Conservation (phyloP, 2,113 vertebrate species). For the Melanotaenia duboulayi region DNA sequence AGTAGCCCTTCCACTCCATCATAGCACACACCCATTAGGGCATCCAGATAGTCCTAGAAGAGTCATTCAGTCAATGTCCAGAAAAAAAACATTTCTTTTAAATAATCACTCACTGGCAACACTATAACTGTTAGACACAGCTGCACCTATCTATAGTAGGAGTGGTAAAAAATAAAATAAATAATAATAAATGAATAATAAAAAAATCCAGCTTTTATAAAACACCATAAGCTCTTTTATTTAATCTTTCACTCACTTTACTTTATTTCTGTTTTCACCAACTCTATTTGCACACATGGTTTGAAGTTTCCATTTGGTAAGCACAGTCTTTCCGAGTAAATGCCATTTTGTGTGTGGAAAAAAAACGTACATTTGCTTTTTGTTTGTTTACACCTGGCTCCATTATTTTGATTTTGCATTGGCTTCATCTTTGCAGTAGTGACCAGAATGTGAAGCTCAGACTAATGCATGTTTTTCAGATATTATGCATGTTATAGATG, state of each 20-base stretch:
- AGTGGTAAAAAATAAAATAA: too few relatives aligned
- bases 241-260: not conserved
- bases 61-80: not conserved
- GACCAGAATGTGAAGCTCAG: constrained; percentile 6
- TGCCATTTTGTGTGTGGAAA: not conserved
- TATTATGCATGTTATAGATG: constrained; percentile 25
- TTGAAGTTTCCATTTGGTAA: not conserved
- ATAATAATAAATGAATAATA: too few relatives aligned
- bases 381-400: not conserved
- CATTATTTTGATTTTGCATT: not conserved
- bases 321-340: not conserved
- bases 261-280: not conserved
- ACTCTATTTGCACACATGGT: not conserved
- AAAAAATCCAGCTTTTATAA: not conserved
- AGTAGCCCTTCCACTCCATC: constrained; percentile 94
- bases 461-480: constrained; percentile 19
- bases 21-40: constrained; percentile 92
- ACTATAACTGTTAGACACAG: not conserved
- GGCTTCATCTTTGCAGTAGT: constrained; percentile 11
- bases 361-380: not conserved
- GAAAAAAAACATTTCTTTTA: not conserved
- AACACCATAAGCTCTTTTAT: not conserved
- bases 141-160: not conserved
- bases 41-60: constrained; percentile 92
- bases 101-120: not conserved